Evolutionary conservation across 1,140 invertebrate species (phyloP).

Genomic region (Lepidotrigona ventralis): DNA sequence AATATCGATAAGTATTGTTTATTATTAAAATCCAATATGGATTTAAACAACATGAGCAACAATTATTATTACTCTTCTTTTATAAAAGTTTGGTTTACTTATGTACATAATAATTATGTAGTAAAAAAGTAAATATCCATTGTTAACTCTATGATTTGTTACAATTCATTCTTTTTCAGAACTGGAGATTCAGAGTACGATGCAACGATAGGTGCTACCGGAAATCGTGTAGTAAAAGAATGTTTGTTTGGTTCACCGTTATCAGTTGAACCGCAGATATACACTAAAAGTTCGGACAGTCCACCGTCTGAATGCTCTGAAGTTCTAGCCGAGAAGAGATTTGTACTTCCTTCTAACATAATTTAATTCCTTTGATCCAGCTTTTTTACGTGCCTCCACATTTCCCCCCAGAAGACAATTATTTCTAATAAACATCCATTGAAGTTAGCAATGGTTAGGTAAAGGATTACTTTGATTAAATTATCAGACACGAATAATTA

Average conservation of each 20-base stretch:
- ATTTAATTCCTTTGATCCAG: conserved; percentile 8
- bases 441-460: background rate
- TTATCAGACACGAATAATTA: conserved; percentile 30
- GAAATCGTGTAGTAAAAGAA: conserved; percentile 52
- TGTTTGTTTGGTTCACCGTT: conserved; percentile 29
- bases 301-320: conserved; percentile 29
- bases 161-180: conserved; percentile 44
- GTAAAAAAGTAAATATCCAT: background rate
- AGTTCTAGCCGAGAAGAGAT: conserved; percentile 22
- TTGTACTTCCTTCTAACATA: conserved; percentile 22
- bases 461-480: conserved; percentile 16
- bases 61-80: background rate
- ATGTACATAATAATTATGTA: background rate
- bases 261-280: conserved; percentile 15
- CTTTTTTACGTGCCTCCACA: background rate
- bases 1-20: background rate
- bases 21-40: background rate
- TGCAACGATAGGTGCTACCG: conserved; percentile 55
- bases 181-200: conserved; percentile 68
- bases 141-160: background rate
- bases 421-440: background rate
- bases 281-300: background rate
- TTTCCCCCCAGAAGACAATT: background rate
- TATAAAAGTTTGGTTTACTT: background rate
- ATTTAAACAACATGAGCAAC: background rate